phyloP scores from a whole-genome alignment of 2,888 invertebrate species.

The Temnothorax rugatulus region DNA sequence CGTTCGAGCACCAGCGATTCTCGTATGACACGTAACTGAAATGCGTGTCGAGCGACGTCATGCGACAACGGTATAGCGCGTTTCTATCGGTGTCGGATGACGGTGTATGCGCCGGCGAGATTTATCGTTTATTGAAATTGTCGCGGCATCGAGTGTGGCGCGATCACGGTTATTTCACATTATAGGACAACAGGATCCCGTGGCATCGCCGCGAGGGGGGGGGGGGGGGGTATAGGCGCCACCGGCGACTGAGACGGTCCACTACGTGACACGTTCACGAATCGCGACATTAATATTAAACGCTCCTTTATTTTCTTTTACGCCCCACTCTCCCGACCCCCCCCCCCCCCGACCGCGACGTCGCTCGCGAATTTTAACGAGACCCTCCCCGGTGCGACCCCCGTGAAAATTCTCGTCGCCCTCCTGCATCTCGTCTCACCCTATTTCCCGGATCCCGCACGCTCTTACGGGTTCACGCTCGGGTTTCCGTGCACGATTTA shows the following conservation, averaged over 20 bases:
- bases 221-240: background rate
- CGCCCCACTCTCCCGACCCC: slow-evolving; percentile 58
- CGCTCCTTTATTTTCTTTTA: slow-evolving; percentile 76
- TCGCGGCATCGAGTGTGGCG: slow-evolving; percentile 52
- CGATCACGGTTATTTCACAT: slow-evolving; percentile 73
- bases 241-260: slow-evolving; percentile 65
- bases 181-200: slow-evolving; percentile 63
- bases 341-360: slow-evolving; percentile 61
- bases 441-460: background rate
- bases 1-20: background rate
- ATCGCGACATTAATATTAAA: slow-evolving; percentile 78
- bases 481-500: slow-evolving; percentile 72
- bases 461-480: slow-evolving; percentile 60
- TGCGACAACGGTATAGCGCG: slow-evolving; percentile 4
- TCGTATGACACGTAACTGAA: slow-evolving; percentile 31
- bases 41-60: slow-evolving; percentile 26
- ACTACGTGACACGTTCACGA: slow-evolving; percentile 78
- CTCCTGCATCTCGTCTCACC: background rate
- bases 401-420: slow-evolving; percentile 64
- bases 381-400: slow-evolving; percentile 61
- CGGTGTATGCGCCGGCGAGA: slow-evolving; percentile 53
- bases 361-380: slow-evolving; percentile 77
- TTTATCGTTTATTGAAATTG: slow-evolving; percentile 78
- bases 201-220: slow-evolving; percentile 22
- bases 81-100: slow-evolving; percentile 30